Base-by-base conservation (phyloP, 2,888 invertebrate genomes). In the Phyllotreta cruciferae region DNA sequence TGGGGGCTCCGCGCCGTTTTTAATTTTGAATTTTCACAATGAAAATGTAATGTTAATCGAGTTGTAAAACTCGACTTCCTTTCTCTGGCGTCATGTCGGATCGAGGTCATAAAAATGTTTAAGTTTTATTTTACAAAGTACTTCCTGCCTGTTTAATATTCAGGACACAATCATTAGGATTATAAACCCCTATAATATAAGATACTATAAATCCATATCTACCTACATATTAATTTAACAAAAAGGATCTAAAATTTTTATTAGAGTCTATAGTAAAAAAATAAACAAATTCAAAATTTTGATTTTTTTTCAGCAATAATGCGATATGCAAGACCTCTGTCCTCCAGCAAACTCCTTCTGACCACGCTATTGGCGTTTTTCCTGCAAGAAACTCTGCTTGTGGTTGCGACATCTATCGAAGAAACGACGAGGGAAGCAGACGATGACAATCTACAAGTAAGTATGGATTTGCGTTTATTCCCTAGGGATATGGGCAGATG, bases 231-330 rank as follows among this genome's bases (percentile, higher is more conserved):
- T 41, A n/a, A 41, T 41, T 41, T 41, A 3, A 41, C 9, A 9
- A 41, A 41, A 41, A 41, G 41, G 41, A n/a, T n/a, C 1, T n/a
- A 41, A 41, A 9, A 41, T 41, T 41, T 41, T 41, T n/a, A n/a
- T 41, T 5, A 41, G 9, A n/a, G 3, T 41, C 10, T 41, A 10
- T 1, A n/a, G 4, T 41, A 41, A 1, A 3, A 10, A 5, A n/a
- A 41, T 41, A 41, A 1, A 3, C 1, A 9, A 41, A 41, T 5
- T 41, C 10, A 41, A 41, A n/a, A 41, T 37, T 35, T 53, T 47
- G n/a, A 63, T 66, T 73, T 66, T 63, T 58, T 75, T 75, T 42
- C 73, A 77, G 77, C 73, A 75, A 76, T 72, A 74, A 78, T 78
- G 78, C 73, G 75, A 64, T 66, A 76, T 74, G 72, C 71, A 63